A percentile compares a stretch with the other conserved stretches of the same genome.
Conservation (phyloP, 2,888 invertebrate genomes). For the Miltochrista miniata region DNA sequence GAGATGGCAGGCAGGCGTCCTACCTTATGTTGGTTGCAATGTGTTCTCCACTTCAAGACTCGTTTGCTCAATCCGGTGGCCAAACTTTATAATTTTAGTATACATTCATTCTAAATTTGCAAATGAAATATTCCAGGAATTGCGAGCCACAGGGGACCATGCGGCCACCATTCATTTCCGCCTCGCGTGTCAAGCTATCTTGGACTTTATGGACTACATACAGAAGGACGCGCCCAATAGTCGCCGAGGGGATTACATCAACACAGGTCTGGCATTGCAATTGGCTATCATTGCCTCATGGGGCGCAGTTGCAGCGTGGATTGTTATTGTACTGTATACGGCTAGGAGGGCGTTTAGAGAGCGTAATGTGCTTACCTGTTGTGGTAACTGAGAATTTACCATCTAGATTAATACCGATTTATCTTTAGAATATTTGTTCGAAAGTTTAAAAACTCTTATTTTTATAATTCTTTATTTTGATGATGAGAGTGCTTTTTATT, state of each 20-base stretch:
- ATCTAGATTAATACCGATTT: no score
- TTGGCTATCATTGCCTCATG: constrained; percentile 86
- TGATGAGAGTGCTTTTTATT: no score
- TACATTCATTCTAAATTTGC: no score
- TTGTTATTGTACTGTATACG: constrained; percentile 76
- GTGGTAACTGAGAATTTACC: constrained; percentile 59
- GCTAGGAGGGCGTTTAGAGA: constrained; percentile 80
- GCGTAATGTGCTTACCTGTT: constrained; percentile 70
- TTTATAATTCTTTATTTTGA: no score
- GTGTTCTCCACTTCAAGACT: no score
- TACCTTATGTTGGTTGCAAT: no score
- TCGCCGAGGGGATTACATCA: constrained; percentile 87
- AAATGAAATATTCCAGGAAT: constrained; percentile 52
- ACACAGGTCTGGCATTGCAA: constrained; percentile 88
- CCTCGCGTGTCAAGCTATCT: constrained; percentile 88
- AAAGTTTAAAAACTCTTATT: no score
- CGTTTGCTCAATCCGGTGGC: no score
- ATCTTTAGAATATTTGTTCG: no score
- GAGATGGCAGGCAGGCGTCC: no score
- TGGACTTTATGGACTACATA: constrained; percentile 93
- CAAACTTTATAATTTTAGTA: no score
- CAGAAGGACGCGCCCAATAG: constrained; percentile 87
- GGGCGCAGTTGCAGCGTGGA: constrained; percentile 84
- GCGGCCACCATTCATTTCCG: constrained; percentile 85
- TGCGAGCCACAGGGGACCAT: constrained; percentile 82